Evolutionary conservation across 2,797 vertebrate species (phyloP).

Genomic region (Notolabrus celidotus): DNA sequence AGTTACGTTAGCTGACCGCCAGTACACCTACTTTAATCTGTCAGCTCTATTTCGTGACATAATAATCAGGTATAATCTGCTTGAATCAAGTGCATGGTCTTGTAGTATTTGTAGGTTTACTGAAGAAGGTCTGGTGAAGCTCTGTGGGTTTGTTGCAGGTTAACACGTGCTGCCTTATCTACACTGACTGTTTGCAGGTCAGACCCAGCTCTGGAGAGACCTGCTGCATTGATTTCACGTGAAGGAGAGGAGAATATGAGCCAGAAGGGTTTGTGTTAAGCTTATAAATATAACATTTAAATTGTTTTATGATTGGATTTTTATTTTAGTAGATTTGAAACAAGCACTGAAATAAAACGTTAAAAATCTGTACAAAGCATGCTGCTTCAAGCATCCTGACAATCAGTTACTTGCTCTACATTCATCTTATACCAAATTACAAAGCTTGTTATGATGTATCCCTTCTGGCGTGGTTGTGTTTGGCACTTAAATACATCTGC

Average conservation of each 20-base stretch:
- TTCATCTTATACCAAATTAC: not conserved
- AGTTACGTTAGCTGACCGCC: not conserved
- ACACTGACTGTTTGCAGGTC: slow-evolving; percentile 13
- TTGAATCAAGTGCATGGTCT: not conserved
- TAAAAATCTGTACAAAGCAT: not conserved
- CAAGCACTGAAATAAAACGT: too few species aligned
- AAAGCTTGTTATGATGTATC: not conserved
- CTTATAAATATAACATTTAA: too few species aligned
- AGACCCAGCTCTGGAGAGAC: slow-evolving; percentile 19
- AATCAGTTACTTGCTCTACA: not conserved
- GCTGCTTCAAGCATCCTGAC: too few species aligned
- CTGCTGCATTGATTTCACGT: slow-evolving; percentile 2
- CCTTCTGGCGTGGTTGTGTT: not conserved
- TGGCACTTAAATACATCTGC: too few species aligned
- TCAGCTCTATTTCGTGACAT: not conserved
- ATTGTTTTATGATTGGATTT: too few species aligned
- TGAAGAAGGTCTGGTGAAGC: slow-evolving; percentile 4
- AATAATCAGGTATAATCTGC: not conserved
- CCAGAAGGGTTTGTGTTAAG: too few species aligned
- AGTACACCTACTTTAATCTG: not conserved
- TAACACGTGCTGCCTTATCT: slow-evolving; percentile 14
- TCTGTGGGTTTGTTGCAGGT: not conserved
- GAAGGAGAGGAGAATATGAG: not conserved
- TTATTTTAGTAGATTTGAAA: too few species aligned
- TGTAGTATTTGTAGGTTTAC: not conserved